phyloP scores from a whole-genome alignment of 2,113 vertebrate genomes.

The Carassius gibelio region DNA sequence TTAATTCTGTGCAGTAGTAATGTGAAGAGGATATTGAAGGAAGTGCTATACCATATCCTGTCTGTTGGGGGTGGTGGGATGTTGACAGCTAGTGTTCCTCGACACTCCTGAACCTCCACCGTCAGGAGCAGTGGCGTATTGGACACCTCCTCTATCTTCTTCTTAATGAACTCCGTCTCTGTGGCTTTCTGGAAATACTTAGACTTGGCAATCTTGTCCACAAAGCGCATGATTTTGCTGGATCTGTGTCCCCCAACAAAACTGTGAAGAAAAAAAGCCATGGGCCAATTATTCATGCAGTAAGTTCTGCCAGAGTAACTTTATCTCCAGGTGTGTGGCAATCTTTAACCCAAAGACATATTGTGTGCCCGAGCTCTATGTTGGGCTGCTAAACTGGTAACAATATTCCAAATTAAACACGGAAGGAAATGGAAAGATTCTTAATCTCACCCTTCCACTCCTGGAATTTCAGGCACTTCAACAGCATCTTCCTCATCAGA shows the following conservation, averaged over 20 bases:
- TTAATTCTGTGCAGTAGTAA: background rate
- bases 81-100: constrained; percentile 91
- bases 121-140: too few species aligned
- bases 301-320: background rate
- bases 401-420: background rate
- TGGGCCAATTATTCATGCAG: too few species aligned
- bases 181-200: too few species aligned
- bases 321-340: background rate
- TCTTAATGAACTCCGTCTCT: too few species aligned
- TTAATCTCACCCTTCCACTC: constrained; percentile 85
- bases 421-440: background rate
- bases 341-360: background rate
- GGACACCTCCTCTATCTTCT: too few species aligned
- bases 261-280: constrained; percentile 66
- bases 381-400: background rate
- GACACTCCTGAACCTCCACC: constrained; percentile 81
- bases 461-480: constrained; percentile 78
- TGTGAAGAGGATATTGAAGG: background rate
- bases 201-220: too few species aligned
- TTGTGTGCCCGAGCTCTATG: background rate
- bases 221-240: constrained; percentile 95
- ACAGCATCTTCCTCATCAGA: constrained; percentile 94
- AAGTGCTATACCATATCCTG: constrained; percentile 87
- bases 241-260: constrained; percentile 89
- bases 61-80: constrained; percentile 97